These are phyloP conservation scores for Sarotherodon lohbergeri DNA, from an alignment of 2,113 vertebrate genomes.

Conservation along the genomic window DNA sequence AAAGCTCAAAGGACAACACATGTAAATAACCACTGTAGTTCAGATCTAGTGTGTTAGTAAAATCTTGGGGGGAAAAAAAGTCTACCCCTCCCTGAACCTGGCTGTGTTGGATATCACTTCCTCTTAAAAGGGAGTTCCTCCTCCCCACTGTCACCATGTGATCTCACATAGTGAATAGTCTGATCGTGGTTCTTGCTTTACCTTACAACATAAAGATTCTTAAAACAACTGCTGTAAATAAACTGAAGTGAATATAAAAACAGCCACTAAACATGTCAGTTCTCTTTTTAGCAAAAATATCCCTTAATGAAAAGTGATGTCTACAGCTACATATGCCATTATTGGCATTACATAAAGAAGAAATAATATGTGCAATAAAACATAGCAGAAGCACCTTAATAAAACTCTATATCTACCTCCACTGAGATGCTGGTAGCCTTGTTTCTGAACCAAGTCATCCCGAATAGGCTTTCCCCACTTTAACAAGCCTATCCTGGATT, in stretches of 20 bases:
- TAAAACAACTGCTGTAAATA: neutral
- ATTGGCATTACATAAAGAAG: neutral
- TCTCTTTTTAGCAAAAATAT: neutral
- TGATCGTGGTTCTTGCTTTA: neutral
- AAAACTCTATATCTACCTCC: neutral
- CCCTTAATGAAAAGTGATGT: neutral
- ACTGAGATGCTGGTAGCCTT: conserved; percentile 51
- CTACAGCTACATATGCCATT: neutral
- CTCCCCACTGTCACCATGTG: neutral
- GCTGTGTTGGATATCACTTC: neutral
- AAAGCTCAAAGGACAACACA: neutral
- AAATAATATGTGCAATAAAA: neutral
- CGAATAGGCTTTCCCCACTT: conserved; percentile 86
- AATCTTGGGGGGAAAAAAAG: neutral
- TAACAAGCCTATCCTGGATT: conserved; percentile 99
- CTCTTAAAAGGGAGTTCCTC: neutral
- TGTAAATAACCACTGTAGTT: neutral
- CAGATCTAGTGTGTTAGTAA: neutral
- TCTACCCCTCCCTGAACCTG: neutral
- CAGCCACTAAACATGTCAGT: neutral
- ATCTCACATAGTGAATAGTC: neutral
- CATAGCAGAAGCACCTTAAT: neutral
- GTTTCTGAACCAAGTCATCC: conserved; percentile 92
- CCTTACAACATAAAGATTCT: neutral
- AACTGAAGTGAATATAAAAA: neutral